Evolutionary conservation across 2,113 vertebrate genomes (phyloP).

Genomic region (Montifringilla adamsi): DNA sequence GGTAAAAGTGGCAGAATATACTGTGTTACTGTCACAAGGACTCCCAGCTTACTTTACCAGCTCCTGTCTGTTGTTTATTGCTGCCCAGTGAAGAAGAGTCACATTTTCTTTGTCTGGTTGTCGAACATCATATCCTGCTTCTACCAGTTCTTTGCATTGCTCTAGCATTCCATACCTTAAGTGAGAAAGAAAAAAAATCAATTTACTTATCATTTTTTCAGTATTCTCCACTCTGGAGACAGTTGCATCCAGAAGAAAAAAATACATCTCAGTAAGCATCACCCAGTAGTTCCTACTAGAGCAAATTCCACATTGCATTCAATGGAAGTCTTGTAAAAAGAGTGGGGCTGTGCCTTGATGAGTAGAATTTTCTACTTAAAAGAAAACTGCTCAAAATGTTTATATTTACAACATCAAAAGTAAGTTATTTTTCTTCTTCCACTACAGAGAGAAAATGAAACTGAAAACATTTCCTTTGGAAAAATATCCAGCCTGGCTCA

Average conservation of each 20-base stretch:
- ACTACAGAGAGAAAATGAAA: fast-evolving
- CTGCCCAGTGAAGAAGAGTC: constrained; percentile 94
- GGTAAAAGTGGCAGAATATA: background rate
- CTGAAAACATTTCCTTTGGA: background rate
- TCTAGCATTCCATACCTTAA: constrained; percentile 90
- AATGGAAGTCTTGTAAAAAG: background rate
- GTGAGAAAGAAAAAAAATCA: background rate
- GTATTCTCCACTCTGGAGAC: background rate
- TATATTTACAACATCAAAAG: background rate
- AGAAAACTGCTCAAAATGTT: background rate
- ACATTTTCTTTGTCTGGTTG: constrained; percentile 96
- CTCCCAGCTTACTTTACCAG: constrained; percentile 84
- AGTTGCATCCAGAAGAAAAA: background rate
- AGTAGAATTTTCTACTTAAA: background rate
- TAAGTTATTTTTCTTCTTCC: background rate
- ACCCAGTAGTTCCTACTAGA: background rate
- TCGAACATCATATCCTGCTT: constrained; percentile 90
- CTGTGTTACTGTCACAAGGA: background rate
- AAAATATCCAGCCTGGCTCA: background rate
- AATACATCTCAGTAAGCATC: background rate
- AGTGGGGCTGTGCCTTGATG: background rate
- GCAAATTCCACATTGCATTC: background rate
- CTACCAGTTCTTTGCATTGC: constrained; percentile 91
- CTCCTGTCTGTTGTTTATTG: constrained; percentile 94
- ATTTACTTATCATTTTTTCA: background rate